Base-by-base conservation (phyloP, 2,113 vertebrate species). In the Todiramphus chloris region DNA sequence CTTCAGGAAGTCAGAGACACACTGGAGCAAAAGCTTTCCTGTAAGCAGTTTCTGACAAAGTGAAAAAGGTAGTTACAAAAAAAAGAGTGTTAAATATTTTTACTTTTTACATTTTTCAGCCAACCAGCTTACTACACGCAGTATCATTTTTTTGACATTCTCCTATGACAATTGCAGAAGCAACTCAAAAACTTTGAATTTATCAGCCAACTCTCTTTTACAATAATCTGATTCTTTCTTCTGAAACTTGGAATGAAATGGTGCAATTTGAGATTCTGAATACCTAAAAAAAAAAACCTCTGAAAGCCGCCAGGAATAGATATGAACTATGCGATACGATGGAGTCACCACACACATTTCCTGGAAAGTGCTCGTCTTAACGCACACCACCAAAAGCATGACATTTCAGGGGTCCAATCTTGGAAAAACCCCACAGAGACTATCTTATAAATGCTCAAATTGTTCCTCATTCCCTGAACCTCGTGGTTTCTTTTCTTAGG, bases 171-270 rank as follows among this genome's bases (percentile, higher is more conserved):
- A 82, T 93, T 91, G 96, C 39, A 77, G 89, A 96, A 70, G 39
- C 89, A 97, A 97, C 97, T 97, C 92, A 90, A 93, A 97, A 92
- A 19, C 73, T 95, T 96, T 31, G 41, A 41, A 75, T 70, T 94
- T 95, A 97, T 90, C 97, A 97, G 95, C 94, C 93, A 97, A 94
- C 41, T 90, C 85, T 97, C 88, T 97, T 96, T 92, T 76, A 96
- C 91, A 97, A 78, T 91, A 96, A 98, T 76, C 89, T 97, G 93
- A 95, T 84, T 95, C 90, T 93, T 91, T 69, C 97, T 97, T 97
- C 95, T 56, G 94, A 97, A 96, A 97, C 82, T 73, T 95, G 80
- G 90, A 82, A 97, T 95, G 92, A 97, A 97, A 94, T 11, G 41
- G 95, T 86, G 84, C 77, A 93, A 78, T 92, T 97, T 96, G 94